Evolutionary conservation across 2,797 vertebrate species (phyloP).

Genomic region (Lagodon rhomboides): DNA sequence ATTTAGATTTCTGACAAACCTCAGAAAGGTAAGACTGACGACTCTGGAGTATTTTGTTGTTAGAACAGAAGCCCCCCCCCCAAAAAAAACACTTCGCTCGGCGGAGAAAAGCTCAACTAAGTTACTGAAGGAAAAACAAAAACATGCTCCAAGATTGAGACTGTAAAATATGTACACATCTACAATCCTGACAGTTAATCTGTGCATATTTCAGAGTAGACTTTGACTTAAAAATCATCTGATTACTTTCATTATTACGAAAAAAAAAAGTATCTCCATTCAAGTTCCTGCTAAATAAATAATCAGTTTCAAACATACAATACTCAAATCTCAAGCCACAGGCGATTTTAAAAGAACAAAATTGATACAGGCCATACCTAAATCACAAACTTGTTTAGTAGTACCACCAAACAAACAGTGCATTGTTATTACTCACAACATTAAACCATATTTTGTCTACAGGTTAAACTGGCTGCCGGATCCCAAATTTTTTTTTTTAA

Average conservation of each 20-base stretch:
- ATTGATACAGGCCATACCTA: conserved; percentile 29
- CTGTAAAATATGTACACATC: conserved; percentile 73
- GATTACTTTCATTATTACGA: conserved; percentile 42
- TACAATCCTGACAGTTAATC: conserved; percentile 52
- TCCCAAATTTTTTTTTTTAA: too few relatives aligned
- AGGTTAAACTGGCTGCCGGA: conserved; percentile 22
- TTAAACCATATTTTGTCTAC: conserved; percentile 9
- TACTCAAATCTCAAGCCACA: conserved; percentile 46
- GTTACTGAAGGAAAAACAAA: conserved; percentile 55
- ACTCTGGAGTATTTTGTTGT: conserved; percentile 40
- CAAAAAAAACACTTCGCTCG: conserved; percentile 31
- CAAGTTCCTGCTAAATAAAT: conserved; percentile 69
- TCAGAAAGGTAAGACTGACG: conserved; percentile 53
- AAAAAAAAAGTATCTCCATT: conserved; percentile 35
- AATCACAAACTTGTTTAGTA: conserved; percentile 57
- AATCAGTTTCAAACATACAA: conserved; percentile 49
- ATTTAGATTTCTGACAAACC: conserved; percentile 64
- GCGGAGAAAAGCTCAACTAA: conserved; percentile 20
- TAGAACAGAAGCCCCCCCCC: conserved; percentile 1
- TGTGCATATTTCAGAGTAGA: conserved; percentile 56
- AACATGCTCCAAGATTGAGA: conserved; percentile 66
- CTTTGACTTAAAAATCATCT: conserved; percentile 38
- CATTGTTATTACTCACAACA: conserved; percentile 48
- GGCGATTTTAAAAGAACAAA: conserved; percentile 28
- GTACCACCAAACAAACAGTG: conserved; percentile 63